These are phyloP conservation scores for Zootoca vivipara DNA, from an alignment of 2,113 vertebrate species.

Conservation along the genomic window DNA sequence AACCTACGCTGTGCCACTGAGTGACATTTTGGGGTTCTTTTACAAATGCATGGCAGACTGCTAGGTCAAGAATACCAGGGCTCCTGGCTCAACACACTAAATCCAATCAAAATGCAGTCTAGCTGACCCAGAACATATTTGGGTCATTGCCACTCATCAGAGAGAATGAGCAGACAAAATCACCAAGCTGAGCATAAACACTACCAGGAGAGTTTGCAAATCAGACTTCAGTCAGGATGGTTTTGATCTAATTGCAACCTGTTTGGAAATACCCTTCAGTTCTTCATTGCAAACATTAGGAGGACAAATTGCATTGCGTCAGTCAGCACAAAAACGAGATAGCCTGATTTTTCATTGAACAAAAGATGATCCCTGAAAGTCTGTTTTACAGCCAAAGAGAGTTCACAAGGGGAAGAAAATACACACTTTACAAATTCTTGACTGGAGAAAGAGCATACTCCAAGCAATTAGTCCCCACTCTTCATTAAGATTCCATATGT, in stretches of 20 bases:
- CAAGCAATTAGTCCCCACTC: constrained; percentile 23
- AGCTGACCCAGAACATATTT: not conserved
- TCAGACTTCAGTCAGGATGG: not conserved
- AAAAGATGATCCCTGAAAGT: constrained; percentile 4
- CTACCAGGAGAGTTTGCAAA: not conserved
- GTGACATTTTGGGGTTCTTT: not conserved
- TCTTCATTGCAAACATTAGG: not conserved
- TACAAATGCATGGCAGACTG: too few relatives aligned
- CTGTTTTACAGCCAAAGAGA: not conserved
- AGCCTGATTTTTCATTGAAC: not conserved
- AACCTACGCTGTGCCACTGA: not conserved
- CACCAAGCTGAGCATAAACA: not conserved
- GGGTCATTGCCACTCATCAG: not conserved
- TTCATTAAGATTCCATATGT: constrained; percentile 45
- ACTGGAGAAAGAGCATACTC: constrained; percentile 18
- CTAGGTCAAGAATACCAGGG: not conserved
- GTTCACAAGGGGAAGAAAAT: not conserved
- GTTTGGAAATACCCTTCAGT: not conserved
- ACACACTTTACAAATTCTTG: constrained; percentile 34
- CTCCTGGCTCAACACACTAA: not conserved
- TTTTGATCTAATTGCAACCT: not conserved
- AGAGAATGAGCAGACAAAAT: not conserved
- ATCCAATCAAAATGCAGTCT: not conserved
- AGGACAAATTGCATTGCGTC: not conserved
- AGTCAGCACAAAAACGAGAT: constrained; percentile 5